These are phyloP conservation scores for Stramonita haemastoma DNA, from an alignment of 2,888 invertebrate genomes.

Conservation along the genomic window DNA sequence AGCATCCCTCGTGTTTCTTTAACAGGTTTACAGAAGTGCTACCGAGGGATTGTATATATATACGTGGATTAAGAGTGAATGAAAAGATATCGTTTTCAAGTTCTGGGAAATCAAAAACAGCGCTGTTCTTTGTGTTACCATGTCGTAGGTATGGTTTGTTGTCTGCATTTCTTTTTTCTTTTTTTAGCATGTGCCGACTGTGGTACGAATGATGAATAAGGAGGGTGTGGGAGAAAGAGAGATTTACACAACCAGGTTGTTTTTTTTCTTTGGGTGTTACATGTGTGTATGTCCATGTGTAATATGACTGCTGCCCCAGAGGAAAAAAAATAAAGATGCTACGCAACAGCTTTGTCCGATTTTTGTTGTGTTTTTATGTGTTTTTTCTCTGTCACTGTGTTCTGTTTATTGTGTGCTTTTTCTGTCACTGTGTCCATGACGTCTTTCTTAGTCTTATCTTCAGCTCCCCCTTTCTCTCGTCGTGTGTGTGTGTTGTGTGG, in stretches of 20 bases:
- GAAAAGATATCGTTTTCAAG: slow-evolving; percentile 7
- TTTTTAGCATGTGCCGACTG: background rate
- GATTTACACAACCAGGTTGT: background rate
- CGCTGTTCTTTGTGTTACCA: background rate
- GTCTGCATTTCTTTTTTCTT: background rate
- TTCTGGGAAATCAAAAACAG: slow-evolving; percentile 32
- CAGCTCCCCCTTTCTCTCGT: background rate
- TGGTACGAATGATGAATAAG: background rate
- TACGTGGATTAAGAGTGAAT: background rate
- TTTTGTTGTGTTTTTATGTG: background rate
- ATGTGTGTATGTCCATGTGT: slow-evolving; percentile 35
- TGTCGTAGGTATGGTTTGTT: slow-evolving; percentile 22
- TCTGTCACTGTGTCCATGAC: slow-evolving; percentile 20
- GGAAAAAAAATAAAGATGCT: slow-evolving; percentile 33
- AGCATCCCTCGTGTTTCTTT: no score
- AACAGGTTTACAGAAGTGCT: no score
- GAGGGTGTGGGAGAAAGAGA: background rate
- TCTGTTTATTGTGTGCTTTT: slow-evolving; percentile 16
- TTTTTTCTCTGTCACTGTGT: no score
- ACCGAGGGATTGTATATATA: background rate
- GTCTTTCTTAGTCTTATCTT: no score
- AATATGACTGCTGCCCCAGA: slow-evolving; percentile 37
- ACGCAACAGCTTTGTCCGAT: slow-evolving; percentile 22
- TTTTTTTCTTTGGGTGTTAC: background rate
- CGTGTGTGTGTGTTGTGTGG: background rate